These are phyloP conservation scores for Fabriciana adippe DNA, from an alignment of 2,888 invertebrate genomes.

Conservation along the genomic window DNA sequence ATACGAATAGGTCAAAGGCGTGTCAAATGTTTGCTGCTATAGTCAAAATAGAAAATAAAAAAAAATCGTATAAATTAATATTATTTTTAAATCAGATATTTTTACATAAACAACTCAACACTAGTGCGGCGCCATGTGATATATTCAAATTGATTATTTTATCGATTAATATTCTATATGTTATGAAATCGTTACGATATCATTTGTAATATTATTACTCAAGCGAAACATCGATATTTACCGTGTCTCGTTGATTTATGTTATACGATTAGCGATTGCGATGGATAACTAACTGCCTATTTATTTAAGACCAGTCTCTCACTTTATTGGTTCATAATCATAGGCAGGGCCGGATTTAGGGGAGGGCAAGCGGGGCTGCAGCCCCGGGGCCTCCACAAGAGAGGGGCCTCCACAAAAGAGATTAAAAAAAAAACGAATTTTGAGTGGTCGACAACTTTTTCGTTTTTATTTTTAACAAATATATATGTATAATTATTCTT, in stretches of 20 bases:
- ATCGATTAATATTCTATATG: constrained; percentile 37
- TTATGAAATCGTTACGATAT: constrained; percentile 35
- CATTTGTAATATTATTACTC: constrained; percentile 32
- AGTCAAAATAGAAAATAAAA: too few relatives aligned
- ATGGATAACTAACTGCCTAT: constrained; percentile 22
- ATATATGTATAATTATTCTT: too few relatives aligned
- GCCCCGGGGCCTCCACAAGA: too few relatives aligned
- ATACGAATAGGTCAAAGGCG: too few relatives aligned
- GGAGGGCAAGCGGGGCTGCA: too few relatives aligned
- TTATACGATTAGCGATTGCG: constrained; percentile 30
- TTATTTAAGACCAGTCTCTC: constrained; percentile 20
- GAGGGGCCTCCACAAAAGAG: too few relatives aligned
- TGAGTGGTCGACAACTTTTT: too few relatives aligned
- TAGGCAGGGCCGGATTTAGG: too few relatives aligned
- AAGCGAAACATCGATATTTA: constrained; percentile 37
- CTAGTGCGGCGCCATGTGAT: constrained; percentile 46
- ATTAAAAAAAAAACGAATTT: too few relatives aligned
- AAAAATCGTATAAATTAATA: too few relatives aligned
- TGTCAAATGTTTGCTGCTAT: too few relatives aligned
- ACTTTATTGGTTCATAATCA: constrained; percentile 7
- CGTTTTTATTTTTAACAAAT: too few relatives aligned
- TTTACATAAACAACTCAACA: constrained; percentile 20
- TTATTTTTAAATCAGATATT: not conserved
- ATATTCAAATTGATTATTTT: constrained; percentile 49
- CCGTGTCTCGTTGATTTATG: constrained; percentile 34